Base-by-base conservation (phyloP, 2,797 vertebrate species). In the Synanceia verrucosa region DNA sequence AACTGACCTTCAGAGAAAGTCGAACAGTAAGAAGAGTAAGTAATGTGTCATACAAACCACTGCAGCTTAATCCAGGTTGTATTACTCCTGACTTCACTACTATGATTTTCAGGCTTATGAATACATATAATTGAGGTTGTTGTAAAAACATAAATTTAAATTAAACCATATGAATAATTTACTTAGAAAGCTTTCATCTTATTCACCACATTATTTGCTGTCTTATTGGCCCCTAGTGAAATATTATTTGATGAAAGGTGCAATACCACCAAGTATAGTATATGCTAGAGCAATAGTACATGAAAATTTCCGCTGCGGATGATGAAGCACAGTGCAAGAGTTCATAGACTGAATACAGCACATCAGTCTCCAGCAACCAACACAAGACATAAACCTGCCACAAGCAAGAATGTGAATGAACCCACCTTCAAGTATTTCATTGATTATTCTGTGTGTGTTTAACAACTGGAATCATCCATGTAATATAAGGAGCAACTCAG, bases 1-100 rank as follows among this genome's bases (percentile, higher is more conserved):
- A 70, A 89, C 70, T 92, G 92, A 93, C 92, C 92, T 92, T 93
- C 87, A 89, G 61, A 70, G 82, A 91, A 92, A 90, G 90, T 92
- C 86, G 68, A 89, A 85, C 76, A 77, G 72, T 68, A 81, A 86
- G 78, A 87, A 83, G 73, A 90, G 84, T 85, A 88, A 89, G 82
- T 88, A 82, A 70, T 67, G 80, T 91, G 88, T 86, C 88, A 81
- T 80, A 77, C 73, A 76, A 86, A 87, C 75, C 84, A 82, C 67
- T 80, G 78, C 78, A 58, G 82, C 79, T 84, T 85, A 83, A 81
- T 87, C 80, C 85, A 85, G 81, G 83, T 77, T 58, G 13, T 50
- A 78, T 86, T 84, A 83, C 56, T 73, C 72, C 63, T 75, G 63
- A 73, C 75, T 78, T 75, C 63, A 36, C 59, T 31, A 18, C 51